A percentile compares a stretch with the other conserved stretches of the same genome.
phyloP scores from a whole-genome alignment of 2,888 invertebrate species.

The Lysandra coridon region DNA sequence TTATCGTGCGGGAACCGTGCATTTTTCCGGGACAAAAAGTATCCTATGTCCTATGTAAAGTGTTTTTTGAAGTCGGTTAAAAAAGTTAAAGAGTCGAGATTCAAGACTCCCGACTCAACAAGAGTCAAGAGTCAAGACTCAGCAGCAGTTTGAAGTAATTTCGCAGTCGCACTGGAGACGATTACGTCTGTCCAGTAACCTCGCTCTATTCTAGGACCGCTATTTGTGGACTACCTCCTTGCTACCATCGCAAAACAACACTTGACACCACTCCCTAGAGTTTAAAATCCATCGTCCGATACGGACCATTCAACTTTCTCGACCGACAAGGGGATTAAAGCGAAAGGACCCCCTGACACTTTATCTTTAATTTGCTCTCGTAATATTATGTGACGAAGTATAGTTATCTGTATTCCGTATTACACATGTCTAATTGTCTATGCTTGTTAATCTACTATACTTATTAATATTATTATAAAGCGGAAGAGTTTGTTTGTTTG shows the following conservation, averaged over 20 bases:
- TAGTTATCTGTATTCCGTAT: not conserved
- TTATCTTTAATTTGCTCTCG: conserved; percentile 75
- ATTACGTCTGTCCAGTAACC: conserved; percentile 70
- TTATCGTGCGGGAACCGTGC: too few species aligned
- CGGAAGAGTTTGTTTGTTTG: too few species aligned
- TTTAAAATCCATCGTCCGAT: conserved; percentile 43
- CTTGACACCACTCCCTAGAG: conserved; percentile 53
- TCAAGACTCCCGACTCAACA: too few species aligned
- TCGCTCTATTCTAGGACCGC: conserved; percentile 79
- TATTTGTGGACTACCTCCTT: conserved; percentile 75
- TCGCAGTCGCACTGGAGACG: conserved; percentile 64
- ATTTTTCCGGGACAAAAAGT: too few species aligned
- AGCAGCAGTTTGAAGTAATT: conserved; percentile 40
- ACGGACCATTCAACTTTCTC: conserved; percentile 53
- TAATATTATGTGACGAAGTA: conserved; percentile 41
- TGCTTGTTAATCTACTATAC: too few species aligned
- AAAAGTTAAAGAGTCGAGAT: too few species aligned
- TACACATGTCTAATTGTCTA: too few species aligned
- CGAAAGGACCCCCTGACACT: conserved; percentile 73
- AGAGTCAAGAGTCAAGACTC: not conserved
- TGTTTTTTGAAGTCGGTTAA: too few species aligned
- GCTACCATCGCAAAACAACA: conserved; percentile 55
- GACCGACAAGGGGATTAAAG: conserved; percentile 49
- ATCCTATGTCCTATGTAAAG: too few species aligned
- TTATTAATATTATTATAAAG: too few species aligned